These are phyloP conservation scores for Pampusana beccarii DNA, from an alignment of 2,113 vertebrate genomes.

Conservation along the genomic window DNA sequence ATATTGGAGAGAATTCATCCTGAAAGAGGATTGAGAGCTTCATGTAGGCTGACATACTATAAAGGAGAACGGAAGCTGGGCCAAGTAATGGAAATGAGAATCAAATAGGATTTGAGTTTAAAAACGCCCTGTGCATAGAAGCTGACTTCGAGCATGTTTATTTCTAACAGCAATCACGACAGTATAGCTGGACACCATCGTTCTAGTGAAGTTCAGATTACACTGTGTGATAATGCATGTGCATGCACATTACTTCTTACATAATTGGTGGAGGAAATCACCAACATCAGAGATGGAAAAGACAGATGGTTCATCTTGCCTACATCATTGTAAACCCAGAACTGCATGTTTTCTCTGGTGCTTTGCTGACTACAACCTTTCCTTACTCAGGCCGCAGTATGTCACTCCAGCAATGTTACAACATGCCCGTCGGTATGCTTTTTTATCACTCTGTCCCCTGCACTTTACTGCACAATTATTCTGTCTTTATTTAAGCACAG, in stretches of 20 bases:
- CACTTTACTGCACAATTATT: not conserved
- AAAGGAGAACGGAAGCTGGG: constrained; percentile 23
- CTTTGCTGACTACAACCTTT: constrained; percentile 8
- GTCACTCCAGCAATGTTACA: not conserved
- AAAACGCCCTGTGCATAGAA: not conserved
- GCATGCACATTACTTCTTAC: not conserved
- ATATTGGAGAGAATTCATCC: constrained; percentile 34
- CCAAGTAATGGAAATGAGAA: not conserved
- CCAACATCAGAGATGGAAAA: not conserved
- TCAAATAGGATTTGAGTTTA: not conserved
- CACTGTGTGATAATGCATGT: not conserved
- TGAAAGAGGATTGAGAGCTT: constrained; percentile 22
- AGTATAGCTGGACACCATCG: not conserved
- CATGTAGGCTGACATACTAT: not conserved
- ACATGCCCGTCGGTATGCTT: not conserved
- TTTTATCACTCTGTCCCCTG: not conserved
- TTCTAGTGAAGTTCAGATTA: not conserved
- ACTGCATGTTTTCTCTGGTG: not conserved
- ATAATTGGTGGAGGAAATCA: not conserved
- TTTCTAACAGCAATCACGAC: not conserved
- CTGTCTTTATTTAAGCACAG: not conserved
- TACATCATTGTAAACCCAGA: not conserved
- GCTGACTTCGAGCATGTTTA: not conserved
- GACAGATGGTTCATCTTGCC: not conserved
- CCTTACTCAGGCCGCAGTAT: not conserved